These are phyloP conservation scores for Raja brachyura DNA, from an alignment of 2,113 vertebrate species.

Conservation along the genomic window DNA sequence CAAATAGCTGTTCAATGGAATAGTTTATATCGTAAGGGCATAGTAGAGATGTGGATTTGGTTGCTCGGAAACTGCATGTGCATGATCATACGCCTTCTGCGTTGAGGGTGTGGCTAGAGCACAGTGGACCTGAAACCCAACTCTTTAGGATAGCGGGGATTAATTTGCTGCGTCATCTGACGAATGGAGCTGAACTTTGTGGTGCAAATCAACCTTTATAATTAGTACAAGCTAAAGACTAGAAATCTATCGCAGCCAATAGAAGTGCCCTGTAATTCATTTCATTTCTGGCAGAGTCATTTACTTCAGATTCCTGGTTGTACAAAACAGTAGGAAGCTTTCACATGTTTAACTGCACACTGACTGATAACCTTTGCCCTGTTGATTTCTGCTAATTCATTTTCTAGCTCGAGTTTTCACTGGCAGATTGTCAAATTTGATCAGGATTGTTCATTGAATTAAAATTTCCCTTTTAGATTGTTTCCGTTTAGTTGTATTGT, in stretches of 20 bases:
- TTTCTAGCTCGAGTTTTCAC: background rate
- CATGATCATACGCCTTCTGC: background rate
- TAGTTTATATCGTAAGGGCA: background rate
- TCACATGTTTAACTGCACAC: background rate
- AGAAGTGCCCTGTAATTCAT: background rate
- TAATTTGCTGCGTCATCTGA: background rate
- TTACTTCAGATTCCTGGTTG: background rate
- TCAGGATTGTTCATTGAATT: background rate
- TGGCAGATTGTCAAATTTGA: background rate
- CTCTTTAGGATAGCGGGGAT: background rate
- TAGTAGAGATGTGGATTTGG: background rate
- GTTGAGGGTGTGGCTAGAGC: background rate
- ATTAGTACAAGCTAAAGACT: background rate
- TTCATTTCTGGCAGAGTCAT: background rate
- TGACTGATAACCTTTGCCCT: constrained; percentile 21
- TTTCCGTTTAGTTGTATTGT: no score
- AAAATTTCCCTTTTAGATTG: background rate
- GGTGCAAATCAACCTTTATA: background rate
- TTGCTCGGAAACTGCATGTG: background rate
- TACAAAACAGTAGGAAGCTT: background rate
- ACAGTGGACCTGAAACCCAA: background rate
- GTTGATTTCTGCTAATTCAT: constrained; percentile 11
- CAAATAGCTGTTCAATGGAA: background rate
- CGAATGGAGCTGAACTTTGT: background rate
- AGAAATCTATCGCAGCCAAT: background rate